A percentile compares a stretch with the other conserved stretches of the same genome.
These are phyloP conservation scores for Huso huso DNA, from an alignment of 2,797 vertebrate genomes.

Conservation along the genomic window DNA sequence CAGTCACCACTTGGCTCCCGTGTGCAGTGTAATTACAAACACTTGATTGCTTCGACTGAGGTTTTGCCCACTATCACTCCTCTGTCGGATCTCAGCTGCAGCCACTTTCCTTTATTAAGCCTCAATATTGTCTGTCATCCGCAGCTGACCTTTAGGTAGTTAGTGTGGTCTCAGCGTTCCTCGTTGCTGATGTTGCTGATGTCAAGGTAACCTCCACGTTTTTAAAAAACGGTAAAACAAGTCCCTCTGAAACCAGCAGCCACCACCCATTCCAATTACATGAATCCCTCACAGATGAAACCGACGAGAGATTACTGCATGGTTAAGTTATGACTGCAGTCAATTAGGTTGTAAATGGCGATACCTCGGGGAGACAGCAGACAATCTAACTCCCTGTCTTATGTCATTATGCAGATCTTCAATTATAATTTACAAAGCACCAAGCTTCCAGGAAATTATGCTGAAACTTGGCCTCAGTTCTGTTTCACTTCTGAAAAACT, in stretches of 20 bases:
- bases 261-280: conserved; percentile 16
- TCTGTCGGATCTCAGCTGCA: no score
- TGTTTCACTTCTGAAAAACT: conserved; percentile 51
- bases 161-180: no score
- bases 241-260: conserved; percentile 16
- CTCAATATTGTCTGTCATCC: no score
- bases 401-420: conserved; percentile 37
- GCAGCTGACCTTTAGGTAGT: no score
- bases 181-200: neutral
- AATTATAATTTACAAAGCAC: conserved; percentile 33
- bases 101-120: no score
- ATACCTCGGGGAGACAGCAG: conserved; percentile 29
- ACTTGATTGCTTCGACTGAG: no score
- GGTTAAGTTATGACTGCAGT: conserved; percentile 39
- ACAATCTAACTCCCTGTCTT: conserved; percentile 31
- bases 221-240: conserved; percentile 25
- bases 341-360: conserved; percentile 32
- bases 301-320: conserved; percentile 43
- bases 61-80: no score
- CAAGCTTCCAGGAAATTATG: conserved; percentile 38
- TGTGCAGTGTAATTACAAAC: no score
- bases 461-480: conserved; percentile 34
- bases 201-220: conserved; percentile 42
- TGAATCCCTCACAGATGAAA: conserved; percentile 39
- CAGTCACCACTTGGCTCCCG: no score